These are phyloP conservation scores for Xiphorhynchus elegans DNA, from an alignment of 2,113 vertebrate genomes.

Conservation along the genomic window DNA sequence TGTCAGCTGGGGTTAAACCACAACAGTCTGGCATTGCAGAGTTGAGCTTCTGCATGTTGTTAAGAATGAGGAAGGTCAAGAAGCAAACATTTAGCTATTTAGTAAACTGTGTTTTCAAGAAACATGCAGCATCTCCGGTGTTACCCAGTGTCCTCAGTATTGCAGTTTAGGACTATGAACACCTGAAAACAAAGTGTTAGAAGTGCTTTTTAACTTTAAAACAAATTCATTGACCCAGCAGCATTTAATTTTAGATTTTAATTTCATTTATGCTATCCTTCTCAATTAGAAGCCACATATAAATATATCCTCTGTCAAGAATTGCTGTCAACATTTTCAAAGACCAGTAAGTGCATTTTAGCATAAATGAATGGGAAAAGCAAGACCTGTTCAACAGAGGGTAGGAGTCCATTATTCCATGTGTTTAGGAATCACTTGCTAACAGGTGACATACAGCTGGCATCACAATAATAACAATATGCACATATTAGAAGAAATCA, in stretches of 20 bases:
- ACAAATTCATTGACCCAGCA: background rate
- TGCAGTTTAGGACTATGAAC: background rate
- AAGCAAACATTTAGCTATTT: background rate
- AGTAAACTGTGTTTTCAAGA: background rate
- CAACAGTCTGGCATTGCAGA: background rate
- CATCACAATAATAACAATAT: background rate
- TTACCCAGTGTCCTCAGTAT: background rate
- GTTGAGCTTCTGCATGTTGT: background rate
- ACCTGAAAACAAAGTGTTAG: background rate
- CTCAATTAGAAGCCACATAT: background rate
- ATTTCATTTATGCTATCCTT: background rate
- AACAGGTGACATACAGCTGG: background rate
- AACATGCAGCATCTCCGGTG: background rate
- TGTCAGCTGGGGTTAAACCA: background rate
- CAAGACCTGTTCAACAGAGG: background rate
- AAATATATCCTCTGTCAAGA: background rate
- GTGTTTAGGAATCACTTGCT: background rate
- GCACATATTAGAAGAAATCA: background rate
- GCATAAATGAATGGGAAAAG: background rate
- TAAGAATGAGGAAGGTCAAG: background rate
- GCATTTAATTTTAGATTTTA: background rate
- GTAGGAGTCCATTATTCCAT: background rate
- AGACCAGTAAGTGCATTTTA: background rate
- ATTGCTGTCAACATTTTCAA: background rate
- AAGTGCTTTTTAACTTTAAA: background rate